Percentiles rank a stretch among this genome's conserved stretches.
Conservation (phyloP, 2,113 vertebrate genomes). For the Takifugu flavidus region DNA sequence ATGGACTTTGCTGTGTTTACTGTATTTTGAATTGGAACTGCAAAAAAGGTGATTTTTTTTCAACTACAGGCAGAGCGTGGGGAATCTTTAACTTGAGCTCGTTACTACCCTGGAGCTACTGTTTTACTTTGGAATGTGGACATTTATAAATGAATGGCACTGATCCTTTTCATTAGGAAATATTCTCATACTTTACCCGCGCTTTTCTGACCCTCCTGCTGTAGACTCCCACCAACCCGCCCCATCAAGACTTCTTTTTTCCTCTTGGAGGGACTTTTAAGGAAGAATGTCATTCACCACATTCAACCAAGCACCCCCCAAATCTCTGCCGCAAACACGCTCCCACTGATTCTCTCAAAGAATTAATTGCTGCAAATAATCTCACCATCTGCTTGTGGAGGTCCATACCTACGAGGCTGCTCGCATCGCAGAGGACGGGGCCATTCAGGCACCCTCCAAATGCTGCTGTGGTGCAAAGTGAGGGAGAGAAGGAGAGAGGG, state of each 20-base stretch:
- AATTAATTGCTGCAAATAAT: slow-evolving; percentile 99
- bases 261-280: slow-evolving; percentile 70
- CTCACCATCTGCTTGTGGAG: slow-evolving; percentile 96
- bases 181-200: slow-evolving; percentile 71
- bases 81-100: too few species aligned
- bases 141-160: slow-evolving; percentile 40
- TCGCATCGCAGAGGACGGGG: slow-evolving; percentile 83
- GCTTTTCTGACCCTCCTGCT: slow-evolving; percentile 60
- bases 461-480: slow-evolving; percentile 60
- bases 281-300: slow-evolving; percentile 82
- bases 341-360: slow-evolving; percentile 97
- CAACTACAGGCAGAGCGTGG: too few species aligned
- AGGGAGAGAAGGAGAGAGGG: slow-evolving; percentile 73
- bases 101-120: too few species aligned
- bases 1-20: too few species aligned
- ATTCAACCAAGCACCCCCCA: slow-evolving; percentile 81
- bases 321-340: slow-evolving; percentile 89
- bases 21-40: too few species aligned
- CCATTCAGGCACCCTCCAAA: slow-evolving; percentile 82
- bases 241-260: slow-evolving; percentile 46
- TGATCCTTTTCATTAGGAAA: slow-evolving; percentile 68
- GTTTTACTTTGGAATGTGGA: slow-evolving; percentile 49
- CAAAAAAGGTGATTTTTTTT: too few species aligned
- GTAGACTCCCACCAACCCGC: slow-evolving; percentile 12
- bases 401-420: slow-evolving; percentile 91